Base-by-base conservation (phyloP, 1,140 invertebrate genomes). In the Bombus ignitus region DNA sequence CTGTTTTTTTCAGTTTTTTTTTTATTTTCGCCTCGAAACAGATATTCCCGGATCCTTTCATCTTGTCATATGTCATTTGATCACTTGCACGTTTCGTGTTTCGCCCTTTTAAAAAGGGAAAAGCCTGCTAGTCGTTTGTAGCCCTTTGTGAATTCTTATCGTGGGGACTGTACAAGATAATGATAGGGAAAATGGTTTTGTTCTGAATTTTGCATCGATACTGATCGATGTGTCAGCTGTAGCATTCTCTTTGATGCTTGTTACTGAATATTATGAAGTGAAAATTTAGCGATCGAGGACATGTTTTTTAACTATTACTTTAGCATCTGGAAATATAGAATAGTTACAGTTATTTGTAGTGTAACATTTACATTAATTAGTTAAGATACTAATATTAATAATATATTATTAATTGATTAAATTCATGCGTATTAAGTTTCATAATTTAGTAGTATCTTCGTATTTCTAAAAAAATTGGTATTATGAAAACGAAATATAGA, bases 11-110 rank as follows among this genome's bases (percentile, higher is more conserved):
- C 66, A 37, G n/a, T 47, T 32, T 32, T 32, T n/a, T 66, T 79
- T 87, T 86, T 85, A 84, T 79, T 28, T 71, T 62, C 42, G 8
- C 12, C 47, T n/a, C 53, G 25, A 71, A 86, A 39, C 53, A 70
- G 71, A 82, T 86, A 81, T 57, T 37, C 72, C 1, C 37, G 28
- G 39, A 25, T 47, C 70, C 82, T 84, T 79, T 83, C 81, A 84
- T 87, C 57, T 74, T 59, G 12, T 32, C 44, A 47, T 47, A 39
- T 73, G 35, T 83, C 73, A 87, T 87, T 83, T 57, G 81, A 87
- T 87, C 83, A 73, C 22, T 18, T 10, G n/a, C 9, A 18, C 35
- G 70, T 70, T 70, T n/a, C 5, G 10, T 62, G 5, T 10, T 53
- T 71, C 42, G 10, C 28, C 35, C 35, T 47, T 42, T 32, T 22